Percentiles rank a stretch among this genome's conserved stretches.
Conservation (phyloP, 2,888 invertebrate species). For the Cryptocheilus praepositus region DNA sequence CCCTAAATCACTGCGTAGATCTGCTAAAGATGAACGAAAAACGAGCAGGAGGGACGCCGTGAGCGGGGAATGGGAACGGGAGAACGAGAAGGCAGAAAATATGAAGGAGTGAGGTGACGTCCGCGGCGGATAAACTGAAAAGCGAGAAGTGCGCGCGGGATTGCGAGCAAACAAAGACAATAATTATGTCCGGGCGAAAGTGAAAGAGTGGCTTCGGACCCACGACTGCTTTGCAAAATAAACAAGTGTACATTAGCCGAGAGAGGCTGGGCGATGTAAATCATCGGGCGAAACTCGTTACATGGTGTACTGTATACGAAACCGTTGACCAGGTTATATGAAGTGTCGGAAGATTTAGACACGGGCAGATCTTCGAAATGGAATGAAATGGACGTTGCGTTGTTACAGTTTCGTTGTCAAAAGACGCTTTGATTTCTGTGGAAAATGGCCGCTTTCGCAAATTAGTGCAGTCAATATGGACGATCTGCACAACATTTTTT, state of each 20-base stretch:
- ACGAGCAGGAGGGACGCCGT: background rate
- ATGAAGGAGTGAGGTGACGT: background rate
- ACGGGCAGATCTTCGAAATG: conserved; percentile 14
- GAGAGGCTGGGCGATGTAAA: conserved; percentile 64
- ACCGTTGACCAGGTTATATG: conserved; percentile 25
- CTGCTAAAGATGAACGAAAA: conserved; percentile 29
- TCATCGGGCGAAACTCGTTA: conserved; percentile 70
- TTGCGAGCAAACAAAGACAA: no score
- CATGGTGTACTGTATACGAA: conserved; percentile 41
- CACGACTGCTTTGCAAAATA: conserved; percentile 68
- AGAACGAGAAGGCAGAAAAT: conserved; percentile 6
- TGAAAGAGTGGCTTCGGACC: no score
- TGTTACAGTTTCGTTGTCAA: background rate
- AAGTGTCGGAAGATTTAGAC: conserved; percentile 26
- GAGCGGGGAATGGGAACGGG: conserved; percentile 7
- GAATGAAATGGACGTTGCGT: conserved; percentile 4
- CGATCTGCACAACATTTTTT: no score
- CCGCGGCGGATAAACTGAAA: background rate
- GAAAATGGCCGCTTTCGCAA: no score
- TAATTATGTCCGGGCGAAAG: no score
- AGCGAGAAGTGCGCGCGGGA: no score
- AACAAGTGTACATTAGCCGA: conserved; percentile 73
- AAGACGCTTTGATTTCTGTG: no score
- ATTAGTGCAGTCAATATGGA: no score
- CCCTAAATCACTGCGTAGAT: conserved; percentile 69